Evolutionary conservation across 2,113 vertebrate genomes (phyloP).

Genomic region (Ivindomyrus marchei): DNA sequence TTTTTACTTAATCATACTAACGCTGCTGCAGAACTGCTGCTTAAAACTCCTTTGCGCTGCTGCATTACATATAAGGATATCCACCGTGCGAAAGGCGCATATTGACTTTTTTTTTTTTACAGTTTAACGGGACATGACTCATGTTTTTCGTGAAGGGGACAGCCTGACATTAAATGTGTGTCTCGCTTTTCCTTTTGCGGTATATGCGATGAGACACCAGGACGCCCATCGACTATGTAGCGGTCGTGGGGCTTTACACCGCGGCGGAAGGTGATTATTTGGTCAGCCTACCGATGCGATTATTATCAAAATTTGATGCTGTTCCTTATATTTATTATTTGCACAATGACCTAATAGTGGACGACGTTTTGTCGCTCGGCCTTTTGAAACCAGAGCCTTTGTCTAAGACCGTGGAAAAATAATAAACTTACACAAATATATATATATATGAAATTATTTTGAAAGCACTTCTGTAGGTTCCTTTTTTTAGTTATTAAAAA

Average conservation of each 20-base stretch:
- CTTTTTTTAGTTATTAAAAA: conserved; percentile 17
- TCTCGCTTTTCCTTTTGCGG: neutral
- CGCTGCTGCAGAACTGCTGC: neutral
- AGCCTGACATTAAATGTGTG: neutral
- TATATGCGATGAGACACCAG: neutral
- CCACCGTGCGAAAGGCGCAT: neutral
- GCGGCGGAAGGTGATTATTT: neutral
- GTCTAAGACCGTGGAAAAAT: neutral
- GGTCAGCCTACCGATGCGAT: neutral
- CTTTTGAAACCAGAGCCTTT: neutral
- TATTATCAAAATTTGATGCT: neutral
- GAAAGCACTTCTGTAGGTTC: neutral
- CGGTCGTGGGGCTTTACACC: neutral
- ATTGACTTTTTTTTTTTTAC: neutral
- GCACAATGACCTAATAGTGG: neutral
- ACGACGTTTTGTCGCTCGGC: neutral
- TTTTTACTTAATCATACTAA: neutral
- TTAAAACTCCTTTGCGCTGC: neutral
- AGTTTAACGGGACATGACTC: neutral
- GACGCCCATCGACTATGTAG: neutral
- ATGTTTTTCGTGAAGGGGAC: neutral
- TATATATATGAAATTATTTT: conserved; percentile 20
- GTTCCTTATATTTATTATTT: neutral
- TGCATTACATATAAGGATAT: neutral
- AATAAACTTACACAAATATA: neutral